phyloP scores from a whole-genome alignment of 2,113 vertebrate genomes.

The Tapirus terrestris region DNA sequence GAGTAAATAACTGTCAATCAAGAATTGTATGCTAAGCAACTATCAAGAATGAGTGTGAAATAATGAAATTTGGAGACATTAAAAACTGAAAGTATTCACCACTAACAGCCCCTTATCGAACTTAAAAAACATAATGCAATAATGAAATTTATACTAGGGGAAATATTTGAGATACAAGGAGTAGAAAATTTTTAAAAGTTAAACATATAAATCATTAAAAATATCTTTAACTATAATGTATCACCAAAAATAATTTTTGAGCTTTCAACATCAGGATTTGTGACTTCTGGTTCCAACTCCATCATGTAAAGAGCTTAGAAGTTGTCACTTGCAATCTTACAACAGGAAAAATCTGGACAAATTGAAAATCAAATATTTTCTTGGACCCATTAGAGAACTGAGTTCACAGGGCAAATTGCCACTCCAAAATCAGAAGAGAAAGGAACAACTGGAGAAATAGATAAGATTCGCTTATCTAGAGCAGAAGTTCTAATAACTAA shows the following conservation, averaged over 20 bases:
- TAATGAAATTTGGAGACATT: not conserved
- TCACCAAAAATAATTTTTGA: too few species aligned
- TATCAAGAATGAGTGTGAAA: not conserved
- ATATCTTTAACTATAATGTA: not conserved
- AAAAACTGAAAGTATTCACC: not conserved
- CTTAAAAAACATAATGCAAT: not conserved
- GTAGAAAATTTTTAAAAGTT: not conserved
- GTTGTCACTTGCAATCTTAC: too few species aligned
- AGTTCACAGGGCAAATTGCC: too few species aligned
- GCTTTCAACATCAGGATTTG: too few species aligned
- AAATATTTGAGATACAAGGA: not conserved
- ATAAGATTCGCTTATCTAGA: not conserved
- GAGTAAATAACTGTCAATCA: not conserved
- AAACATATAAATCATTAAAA: not conserved
- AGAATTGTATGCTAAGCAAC: not conserved
- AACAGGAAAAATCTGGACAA: too few species aligned
- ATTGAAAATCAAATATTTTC: too few species aligned
- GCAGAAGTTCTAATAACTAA: not conserved
- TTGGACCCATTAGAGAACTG: too few species aligned
- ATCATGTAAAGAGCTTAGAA: too few species aligned
- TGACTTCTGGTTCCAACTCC: too few species aligned
- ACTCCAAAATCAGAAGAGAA: too few species aligned
- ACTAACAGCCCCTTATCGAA: not conserved
- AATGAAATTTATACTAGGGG: not conserved
- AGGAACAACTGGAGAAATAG: too few species aligned